A percentile compares a stretch with the other conserved stretches of the same genome.
Conservation (phyloP, 2,797 vertebrate genomes). For the Acanthis flammea region DNA sequence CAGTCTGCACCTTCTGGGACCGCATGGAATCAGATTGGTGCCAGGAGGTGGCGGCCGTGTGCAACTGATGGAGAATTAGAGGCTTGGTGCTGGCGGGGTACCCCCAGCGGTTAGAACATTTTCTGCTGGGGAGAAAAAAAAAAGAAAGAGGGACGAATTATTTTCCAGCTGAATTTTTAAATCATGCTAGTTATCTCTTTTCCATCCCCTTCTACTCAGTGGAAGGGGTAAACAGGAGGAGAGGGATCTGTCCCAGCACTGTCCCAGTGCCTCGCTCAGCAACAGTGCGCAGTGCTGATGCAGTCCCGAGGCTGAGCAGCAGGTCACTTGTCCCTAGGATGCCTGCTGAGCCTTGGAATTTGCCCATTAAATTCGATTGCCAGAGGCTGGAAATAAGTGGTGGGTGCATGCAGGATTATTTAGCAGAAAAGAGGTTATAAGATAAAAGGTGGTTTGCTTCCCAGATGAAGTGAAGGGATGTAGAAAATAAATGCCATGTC, state of each 20-base stretch:
- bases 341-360: not conserved
- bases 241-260: not conserved
- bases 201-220: not conserved
- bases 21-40: not conserved
- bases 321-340: not conserved
- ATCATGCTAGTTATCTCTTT: not conserved
- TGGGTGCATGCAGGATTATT: not conserved
- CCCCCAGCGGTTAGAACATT: accelerated
- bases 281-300: not conserved
- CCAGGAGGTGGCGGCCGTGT: conserved; percentile 52
- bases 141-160: not conserved
- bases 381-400: not conserved
- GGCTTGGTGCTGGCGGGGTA: accelerated
- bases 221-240: not conserved
- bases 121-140: not conserved
- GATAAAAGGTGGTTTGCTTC: not conserved
- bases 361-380: not conserved
- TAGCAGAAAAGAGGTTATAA: not conserved
- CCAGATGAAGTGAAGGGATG: not conserved
- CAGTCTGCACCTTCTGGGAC: no score
- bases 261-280: accelerated
- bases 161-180: not conserved
- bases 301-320: not conserved
- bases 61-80: not conserved
- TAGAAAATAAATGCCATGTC: not conserved